Conservation (phyloP, 2,888 invertebrate genomes). For the Dione juno region DNA sequence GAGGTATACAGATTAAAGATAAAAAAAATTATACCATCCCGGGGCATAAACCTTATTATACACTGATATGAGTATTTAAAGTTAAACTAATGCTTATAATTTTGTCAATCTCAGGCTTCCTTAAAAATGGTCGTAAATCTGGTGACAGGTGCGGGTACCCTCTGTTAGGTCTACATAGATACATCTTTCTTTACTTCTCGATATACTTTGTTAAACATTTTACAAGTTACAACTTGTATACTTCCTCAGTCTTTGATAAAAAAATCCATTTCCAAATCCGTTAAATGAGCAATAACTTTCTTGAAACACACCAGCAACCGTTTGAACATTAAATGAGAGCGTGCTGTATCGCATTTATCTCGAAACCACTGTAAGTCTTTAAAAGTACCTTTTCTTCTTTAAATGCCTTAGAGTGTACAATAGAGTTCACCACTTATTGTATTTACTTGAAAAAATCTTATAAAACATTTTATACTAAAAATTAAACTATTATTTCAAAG, state of each 20-base stretch:
- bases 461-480: background rate
- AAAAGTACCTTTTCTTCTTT: slow-evolving; percentile 20
- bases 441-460: background rate
- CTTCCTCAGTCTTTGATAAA: background rate
- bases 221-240: background rate
- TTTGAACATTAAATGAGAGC: slow-evolving; percentile 29
- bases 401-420: slow-evolving; percentile 20
- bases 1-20: too few species aligned
- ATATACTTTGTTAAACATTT: too few species aligned
- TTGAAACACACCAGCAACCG: slow-evolving; percentile 12
- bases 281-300: slow-evolving; percentile 24
- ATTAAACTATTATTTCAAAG: background rate
- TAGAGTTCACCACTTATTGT: slow-evolving; percentile 7
- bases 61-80: too few species aligned
- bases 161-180: too few species aligned
- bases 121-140: too few species aligned
- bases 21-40: too few species aligned
- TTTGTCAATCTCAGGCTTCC: too few species aligned
- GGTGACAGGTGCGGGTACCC: too few species aligned
- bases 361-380: slow-evolving; percentile 25
- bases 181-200: too few species aligned
- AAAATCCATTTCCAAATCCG: slow-evolving; percentile 4
- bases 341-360: slow-evolving; percentile 41
- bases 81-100: too few species aligned
- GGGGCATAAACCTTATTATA: too few species aligned